Evolutionary conservation across 30 jellyfish, hydroid and myxozoan genomes (phyloP).

Genomic region (Hydractinia echinata): DNA sequence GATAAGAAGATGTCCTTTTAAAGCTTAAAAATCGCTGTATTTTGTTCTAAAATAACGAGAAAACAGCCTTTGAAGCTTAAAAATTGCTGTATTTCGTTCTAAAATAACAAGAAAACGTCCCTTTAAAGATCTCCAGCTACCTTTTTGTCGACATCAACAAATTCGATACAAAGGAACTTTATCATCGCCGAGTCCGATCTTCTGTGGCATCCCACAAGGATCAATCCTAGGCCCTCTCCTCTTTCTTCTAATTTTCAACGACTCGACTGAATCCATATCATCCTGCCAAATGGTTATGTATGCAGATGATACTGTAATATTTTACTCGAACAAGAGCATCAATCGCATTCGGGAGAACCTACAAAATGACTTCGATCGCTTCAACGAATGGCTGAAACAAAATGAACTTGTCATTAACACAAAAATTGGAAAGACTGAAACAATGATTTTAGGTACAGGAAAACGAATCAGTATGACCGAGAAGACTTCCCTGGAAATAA

Average conservation of each 20-base stretch:
- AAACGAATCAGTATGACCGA: slow-evolving; percentile 40
- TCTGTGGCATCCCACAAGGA: slow-evolving; percentile 6
- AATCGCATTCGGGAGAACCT: slow-evolving; percentile 24
- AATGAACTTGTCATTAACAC: slow-evolving; percentile 43
- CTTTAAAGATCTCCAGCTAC: slow-evolving; percentile 1
- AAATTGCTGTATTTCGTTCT: too few species aligned
- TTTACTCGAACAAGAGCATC: slow-evolving; percentile 30
- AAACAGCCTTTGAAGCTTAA: too few species aligned
- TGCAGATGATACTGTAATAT: slow-evolving; percentile 13
- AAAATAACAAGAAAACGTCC: too few species aligned
- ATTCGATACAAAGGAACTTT: background rate
- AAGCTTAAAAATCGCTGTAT: too few species aligned
- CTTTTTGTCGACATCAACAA: slow-evolving; percentile 3
- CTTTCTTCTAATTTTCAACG: slow-evolving; percentile 1
- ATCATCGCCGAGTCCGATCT: slow-evolving; percentile 4
- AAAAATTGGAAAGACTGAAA: slow-evolving; percentile 42
- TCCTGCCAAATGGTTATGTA: background rate
- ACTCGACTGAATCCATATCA: slow-evolving; percentile 9
- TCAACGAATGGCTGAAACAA: slow-evolving; percentile 35
- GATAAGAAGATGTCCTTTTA: too few species aligned
- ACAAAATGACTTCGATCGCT: slow-evolving; percentile 21
- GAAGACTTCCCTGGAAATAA: slow-evolving; percentile 27
- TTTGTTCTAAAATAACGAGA: too few species aligned
- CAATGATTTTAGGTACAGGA: slow-evolving; percentile 43
- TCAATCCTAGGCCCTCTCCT: slow-evolving; percentile 4